phyloP scores from a whole-genome alignment of 1,140 invertebrate species.

The Gryon sp. region DNA sequence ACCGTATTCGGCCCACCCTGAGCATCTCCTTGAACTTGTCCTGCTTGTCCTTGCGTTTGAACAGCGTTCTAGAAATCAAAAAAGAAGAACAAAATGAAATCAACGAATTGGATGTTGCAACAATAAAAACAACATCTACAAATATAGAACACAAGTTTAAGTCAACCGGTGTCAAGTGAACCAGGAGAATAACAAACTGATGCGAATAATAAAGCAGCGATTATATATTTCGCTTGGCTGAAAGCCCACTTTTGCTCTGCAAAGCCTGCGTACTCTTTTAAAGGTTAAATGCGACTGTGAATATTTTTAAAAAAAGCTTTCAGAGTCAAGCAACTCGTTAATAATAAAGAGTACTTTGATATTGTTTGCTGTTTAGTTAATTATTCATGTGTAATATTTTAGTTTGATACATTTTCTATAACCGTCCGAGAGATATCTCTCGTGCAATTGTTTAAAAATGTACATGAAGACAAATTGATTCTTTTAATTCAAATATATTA shows the following conservation, averaged over 20 bases:
- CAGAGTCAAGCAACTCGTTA: conserved; percentile 20
- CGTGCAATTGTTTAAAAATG: too few relatives aligned
- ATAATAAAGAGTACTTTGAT: conserved; percentile 29
- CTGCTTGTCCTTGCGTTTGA: conserved; percentile 86
- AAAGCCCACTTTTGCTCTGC: conserved; percentile 1
- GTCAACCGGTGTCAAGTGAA: too few relatives aligned
- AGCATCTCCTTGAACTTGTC: conserved; percentile 84
- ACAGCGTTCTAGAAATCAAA: conserved; percentile 84
- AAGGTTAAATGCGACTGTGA: conserved; percentile 12
- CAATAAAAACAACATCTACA: background rate
- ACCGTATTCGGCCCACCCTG: conserved; percentile 97
- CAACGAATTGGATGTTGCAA: background rate
- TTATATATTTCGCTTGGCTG: background rate
- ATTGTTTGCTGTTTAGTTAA: conserved; percentile 24
- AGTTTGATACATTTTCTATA: conserved; percentile 29
- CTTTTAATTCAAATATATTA: too few relatives aligned
- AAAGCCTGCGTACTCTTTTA: conserved; percentile 4
- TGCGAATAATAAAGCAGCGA: conserved; percentile 3
- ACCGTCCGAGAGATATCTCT: background rate
- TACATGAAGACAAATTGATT: too few relatives aligned
- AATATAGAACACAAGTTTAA: background rate
- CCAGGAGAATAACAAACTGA: background rate
- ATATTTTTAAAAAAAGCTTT: conserved; percentile 36
- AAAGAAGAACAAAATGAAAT: conserved; percentile 20
- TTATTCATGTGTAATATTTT: conserved; percentile 32